Evolutionary conservation across 2,888 invertebrate species (phyloP).

Genomic region (Rotaria macrura): DNA sequence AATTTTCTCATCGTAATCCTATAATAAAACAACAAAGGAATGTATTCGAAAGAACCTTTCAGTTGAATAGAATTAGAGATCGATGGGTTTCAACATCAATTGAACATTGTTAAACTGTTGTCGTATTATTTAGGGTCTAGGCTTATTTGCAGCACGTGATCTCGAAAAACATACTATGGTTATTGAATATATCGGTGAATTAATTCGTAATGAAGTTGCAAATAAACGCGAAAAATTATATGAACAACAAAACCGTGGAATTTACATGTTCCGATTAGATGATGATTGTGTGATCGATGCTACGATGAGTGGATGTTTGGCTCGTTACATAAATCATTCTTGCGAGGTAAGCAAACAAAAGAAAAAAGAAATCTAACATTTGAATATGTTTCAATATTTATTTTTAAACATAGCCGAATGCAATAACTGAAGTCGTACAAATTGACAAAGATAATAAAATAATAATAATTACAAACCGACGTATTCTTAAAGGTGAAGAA

Average conservation of each 20-base stretch:
- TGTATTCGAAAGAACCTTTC: too few relatives aligned
- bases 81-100: too few relatives aligned
- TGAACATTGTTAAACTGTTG: too few relatives aligned
- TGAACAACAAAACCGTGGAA: slow-evolving; percentile 61
- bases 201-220: slow-evolving; percentile 82
- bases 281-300: slow-evolving; percentile 95
- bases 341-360: slow-evolving; percentile 62
- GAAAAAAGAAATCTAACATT: too few relatives aligned
- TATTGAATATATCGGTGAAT: slow-evolving; percentile 97
- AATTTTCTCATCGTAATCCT: too few relatives aligned
- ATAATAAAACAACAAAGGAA: too few relatives aligned
- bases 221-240: slow-evolving; percentile 90
- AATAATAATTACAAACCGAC: slow-evolving; percentile 90
- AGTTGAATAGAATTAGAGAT: too few relatives aligned
- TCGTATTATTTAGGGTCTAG: slow-evolving; percentile 76
- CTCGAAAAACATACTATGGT: slow-evolving; percentile 98
- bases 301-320: slow-evolving; percentile 85
- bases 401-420: slow-evolving; percentile 63
- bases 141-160: slow-evolving; percentile 89
- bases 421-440: slow-evolving; percentile 92
- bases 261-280: slow-evolving; percentile 69
- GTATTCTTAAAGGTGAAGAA: slow-evolving; percentile 92
- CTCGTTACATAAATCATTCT: slow-evolving; percentile 90
- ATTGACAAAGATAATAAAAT: slow-evolving; percentile 88
- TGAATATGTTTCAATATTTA: not conserved